phyloP scores from a whole-genome alignment of 2,888 invertebrate genomes.

The Aelia acuminata region DNA sequence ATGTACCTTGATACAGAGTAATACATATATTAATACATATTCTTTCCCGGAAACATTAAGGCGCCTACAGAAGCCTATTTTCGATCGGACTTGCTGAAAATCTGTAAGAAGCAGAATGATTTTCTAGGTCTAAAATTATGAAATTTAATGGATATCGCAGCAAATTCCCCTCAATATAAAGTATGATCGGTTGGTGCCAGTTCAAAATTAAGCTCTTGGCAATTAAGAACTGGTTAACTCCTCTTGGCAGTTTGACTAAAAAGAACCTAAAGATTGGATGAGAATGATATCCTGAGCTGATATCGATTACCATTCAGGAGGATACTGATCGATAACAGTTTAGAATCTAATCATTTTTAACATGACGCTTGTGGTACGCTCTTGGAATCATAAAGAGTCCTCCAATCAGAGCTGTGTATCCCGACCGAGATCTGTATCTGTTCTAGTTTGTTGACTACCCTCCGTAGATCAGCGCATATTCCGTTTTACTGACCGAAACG shows the following conservation, averaged over 20 bases:
- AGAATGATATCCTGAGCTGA: not conserved
- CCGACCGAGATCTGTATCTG: not conserved
- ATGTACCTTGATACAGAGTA: no score
- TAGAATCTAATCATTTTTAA: slow-evolving; percentile 19
- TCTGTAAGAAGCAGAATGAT: no score
- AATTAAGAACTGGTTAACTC: no score
- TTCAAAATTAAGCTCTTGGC: no score
- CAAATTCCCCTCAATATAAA: no score
- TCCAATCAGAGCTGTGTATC: not conserved
- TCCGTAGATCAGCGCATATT: not conserved
- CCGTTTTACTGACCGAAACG: not conserved
- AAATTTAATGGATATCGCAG: no score
- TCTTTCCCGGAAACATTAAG: no score
- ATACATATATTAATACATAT: no score
- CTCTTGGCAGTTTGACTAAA: not conserved
- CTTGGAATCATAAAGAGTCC: not conserved
- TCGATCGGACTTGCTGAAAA: no score
- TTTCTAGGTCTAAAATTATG: no score
- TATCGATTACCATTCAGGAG: not conserved
- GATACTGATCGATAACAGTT: not conserved
- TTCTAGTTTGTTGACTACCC: not conserved
- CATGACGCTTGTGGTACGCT: not conserved
- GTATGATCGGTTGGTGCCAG: no score
- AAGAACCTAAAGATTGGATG: not conserved
- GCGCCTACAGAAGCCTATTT: no score